Base-by-base conservation (phyloP, 2,888 invertebrate species). In the Xestia sexstrigata region DNA sequence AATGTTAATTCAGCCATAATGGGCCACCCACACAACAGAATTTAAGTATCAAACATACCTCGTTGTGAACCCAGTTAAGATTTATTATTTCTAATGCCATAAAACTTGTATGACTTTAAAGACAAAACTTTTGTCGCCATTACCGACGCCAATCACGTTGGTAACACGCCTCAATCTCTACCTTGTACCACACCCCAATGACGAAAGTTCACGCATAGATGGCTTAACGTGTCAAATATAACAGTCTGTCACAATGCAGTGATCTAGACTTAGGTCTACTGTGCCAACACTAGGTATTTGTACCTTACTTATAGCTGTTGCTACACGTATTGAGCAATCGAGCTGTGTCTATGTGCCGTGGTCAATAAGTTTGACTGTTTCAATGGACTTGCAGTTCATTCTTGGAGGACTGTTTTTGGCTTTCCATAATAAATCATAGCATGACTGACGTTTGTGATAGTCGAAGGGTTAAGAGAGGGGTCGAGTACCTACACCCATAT, bases 151-250 rank as follows among this genome's bases (percentile, higher is more conserved):
- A 17, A 42, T n/a, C 4, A 0, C 20, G 0, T 45, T 2, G 30
- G 9, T 23, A 58, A n/a, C 35, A 55, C 72, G 86, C 69, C 0
- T 6, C 17, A 45, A 35, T 11, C 26, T 67, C 2, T 74, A 2
- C n/a, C 75, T 81, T 73, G 20, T 35, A 74, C 84, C 63, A 76
- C 63, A 60, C 26, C 15, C 35, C 42, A 30, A 52, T 90, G 88
- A 85, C 81, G 91, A 87, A 91, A 90, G 89, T 92, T 93, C 87
- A 94, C 91, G 95, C 94, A 90, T 91, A 91, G 92, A 85, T 93
- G 92, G 78, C 74, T 94, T 93, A 93, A 91, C 92, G 93, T 94
- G 94, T 92, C 93, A 92, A 92, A 90, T 85, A 69, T 55, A 65
- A n/a, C 62, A 49, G 70, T 80, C 86, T 85, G 88, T 85, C 83